Evolutionary conservation across 2,888 invertebrate genomes (phyloP), one percentile per base, ranked within the genome.

Genomic region (Cosmorhoe ocellata): DNA sequence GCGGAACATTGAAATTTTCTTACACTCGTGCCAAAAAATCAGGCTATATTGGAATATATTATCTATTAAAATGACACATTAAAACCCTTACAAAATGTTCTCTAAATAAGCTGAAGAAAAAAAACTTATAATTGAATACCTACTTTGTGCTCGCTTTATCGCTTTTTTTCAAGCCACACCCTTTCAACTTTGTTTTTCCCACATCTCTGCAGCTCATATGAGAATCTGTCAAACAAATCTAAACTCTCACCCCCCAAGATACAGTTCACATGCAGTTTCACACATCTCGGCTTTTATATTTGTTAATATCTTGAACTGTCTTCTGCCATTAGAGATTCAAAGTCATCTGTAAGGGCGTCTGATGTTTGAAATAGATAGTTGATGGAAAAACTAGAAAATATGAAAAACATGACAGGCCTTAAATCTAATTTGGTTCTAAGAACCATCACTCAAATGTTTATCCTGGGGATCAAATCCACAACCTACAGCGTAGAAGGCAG

Each of bases 261-360:
- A 59, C 43, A 63, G 64, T 44, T 9, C 14, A 46, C 13, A 5
- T 22, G 31, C 24, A 36, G 34, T 44, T 26, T 46, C 50, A 34
- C 12, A 26, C 45, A 44, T 7, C 42, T 30, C 51, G 48, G 57
- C 18, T 7, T 18, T 18, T 61, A 66, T 48, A 18, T 67, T 67
- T 71, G 72, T 69, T 68, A 66, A 68, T 71, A 72, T 71, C 69
- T 63, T 39, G 64, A 69, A 72, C 73, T 69, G 74, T 71, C 71
- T 74, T 63, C 66, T 55, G 41, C 69, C 74, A 68, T 76, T 76
- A 76, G 74, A 74, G 67, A 74, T 73, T 65, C 68, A 68, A 69
- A 76, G 71, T 75, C 74, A 75, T 76, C 72, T 69, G 58, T 59
- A 61, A 63, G 56, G 59, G 53, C 56, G 44, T 48, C 47, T 56